phyloP scores from a whole-genome alignment of 2,113 vertebrate species.

The Equus przewalskii region DNA sequence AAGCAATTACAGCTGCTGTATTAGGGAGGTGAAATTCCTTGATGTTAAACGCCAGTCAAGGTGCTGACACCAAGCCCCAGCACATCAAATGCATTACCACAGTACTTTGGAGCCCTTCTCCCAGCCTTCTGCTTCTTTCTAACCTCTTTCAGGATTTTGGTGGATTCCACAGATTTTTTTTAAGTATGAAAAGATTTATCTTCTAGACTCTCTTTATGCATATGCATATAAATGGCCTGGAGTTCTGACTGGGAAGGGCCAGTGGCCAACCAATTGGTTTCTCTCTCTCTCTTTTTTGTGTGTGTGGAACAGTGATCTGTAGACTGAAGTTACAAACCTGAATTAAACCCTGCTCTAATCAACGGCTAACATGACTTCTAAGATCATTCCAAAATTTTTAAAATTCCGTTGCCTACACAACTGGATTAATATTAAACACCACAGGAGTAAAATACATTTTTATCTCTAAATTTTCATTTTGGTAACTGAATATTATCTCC shows the following conservation, averaged over 20 bases:
- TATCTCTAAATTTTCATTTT: constrained; percentile 41
- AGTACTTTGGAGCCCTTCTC: neutral
- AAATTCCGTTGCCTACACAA: neutral
- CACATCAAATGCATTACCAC: neutral
- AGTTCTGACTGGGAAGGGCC: constrained; percentile 26
- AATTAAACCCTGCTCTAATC: constrained; percentile 47
- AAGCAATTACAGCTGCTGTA: neutral
- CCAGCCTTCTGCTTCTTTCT: constrained; percentile 1
- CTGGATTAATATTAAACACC: constrained; percentile 29
- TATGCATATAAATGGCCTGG: neutral
- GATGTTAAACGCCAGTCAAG: neutral
- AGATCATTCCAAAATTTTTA: constrained; percentile 41
- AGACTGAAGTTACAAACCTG: constrained; percentile 16
- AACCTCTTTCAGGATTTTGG: neutral
- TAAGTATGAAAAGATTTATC: constrained; percentile 11
- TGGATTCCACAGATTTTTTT: neutral
- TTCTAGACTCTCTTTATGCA: neutral
- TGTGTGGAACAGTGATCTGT: constrained; percentile 26
- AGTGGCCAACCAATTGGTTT: neutral
- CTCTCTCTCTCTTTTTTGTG: neutral
- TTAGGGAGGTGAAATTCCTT: neutral
- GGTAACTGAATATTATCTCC: constrained; percentile 25
- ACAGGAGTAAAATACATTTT: neutral
- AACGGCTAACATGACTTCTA: constrained; percentile 22
- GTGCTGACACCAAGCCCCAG: neutral